Evolutionary conservation across 2,888 invertebrate species (phyloP).

Genomic region (Eupithecia dodoneata): DNA sequence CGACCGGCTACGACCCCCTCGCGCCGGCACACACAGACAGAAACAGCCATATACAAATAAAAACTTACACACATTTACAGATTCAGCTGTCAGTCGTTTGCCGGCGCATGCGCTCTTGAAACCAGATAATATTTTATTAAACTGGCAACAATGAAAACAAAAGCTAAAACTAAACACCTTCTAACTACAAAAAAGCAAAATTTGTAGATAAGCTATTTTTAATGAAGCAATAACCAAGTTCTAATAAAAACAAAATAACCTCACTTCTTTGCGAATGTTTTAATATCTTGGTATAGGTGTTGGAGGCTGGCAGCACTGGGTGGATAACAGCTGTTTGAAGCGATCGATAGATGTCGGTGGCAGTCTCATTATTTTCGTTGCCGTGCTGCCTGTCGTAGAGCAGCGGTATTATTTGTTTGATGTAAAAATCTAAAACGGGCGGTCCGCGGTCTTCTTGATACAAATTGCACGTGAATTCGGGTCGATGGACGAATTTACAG

Average conservation of each 20-base stretch:
- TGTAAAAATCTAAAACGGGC: slow-evolving; percentile 73
- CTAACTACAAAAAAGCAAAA: slow-evolving; percentile 9
- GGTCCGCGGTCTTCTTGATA: slow-evolving; percentile 70
- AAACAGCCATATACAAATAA: slow-evolving; percentile 33
- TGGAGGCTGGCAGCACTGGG: slow-evolving; percentile 61
- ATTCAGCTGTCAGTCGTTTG: slow-evolving; percentile 25
- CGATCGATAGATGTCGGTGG: slow-evolving; percentile 84
- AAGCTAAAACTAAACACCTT: not conserved
- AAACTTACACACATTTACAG: slow-evolving; percentile 28
- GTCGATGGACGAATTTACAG: slow-evolving; percentile 67
- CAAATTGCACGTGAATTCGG: slow-evolving; percentile 59
- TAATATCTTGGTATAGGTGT: not conserved
- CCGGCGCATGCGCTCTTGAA: slow-evolving; percentile 43
- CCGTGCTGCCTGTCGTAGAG: slow-evolving; percentile 50
- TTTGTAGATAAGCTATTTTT: not conserved
- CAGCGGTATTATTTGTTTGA: slow-evolving; percentile 81
- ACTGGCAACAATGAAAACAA: not conserved
- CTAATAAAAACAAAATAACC: not conserved
- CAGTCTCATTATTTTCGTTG: slow-evolving; percentile 81
- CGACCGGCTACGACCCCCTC: slow-evolving; percentile 59
- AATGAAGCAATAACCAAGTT: not conserved
- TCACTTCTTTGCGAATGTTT: not conserved
- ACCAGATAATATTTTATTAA: not conserved
- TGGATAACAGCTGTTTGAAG: slow-evolving; percentile 68
- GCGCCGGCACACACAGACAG: slow-evolving; percentile 48